Conservation (phyloP, 2,113 vertebrate genomes). For the Varanus salvator region DNA sequence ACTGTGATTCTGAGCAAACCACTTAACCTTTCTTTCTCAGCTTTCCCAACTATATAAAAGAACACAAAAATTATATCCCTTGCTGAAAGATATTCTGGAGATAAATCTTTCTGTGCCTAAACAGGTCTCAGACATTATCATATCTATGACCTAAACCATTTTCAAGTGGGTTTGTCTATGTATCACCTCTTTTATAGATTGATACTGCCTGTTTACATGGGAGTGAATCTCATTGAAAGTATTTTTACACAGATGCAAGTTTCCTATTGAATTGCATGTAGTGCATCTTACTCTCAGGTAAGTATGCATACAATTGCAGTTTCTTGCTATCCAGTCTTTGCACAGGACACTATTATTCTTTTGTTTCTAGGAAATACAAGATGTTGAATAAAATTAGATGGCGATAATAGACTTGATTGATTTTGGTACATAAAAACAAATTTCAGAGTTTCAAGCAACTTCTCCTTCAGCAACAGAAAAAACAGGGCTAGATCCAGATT, state of each 20-base stretch:
- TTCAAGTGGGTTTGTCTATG: not conserved
- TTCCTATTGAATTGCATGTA: not conserved
- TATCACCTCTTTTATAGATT: not conserved
- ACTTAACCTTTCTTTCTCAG: conserved; percentile 33
- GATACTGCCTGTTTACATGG: not conserved
- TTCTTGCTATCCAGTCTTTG: no score
- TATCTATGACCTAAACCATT: not conserved
- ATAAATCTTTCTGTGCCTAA: conserved; percentile 1
- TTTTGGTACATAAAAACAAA: not conserved
- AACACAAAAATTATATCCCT: conserved; percentile 37
- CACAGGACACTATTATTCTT: not conserved
- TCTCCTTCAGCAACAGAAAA: not conserved
- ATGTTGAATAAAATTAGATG: no score
- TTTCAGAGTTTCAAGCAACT: not conserved
- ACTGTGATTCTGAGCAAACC: conserved; percentile 28
- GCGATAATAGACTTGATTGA: no score
- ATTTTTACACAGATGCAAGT: not conserved
- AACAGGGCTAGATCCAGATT: no score
- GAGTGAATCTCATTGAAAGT: not conserved
- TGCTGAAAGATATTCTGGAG: conserved; percentile 11
- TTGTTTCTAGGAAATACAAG: not conserved
- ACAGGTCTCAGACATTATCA: not conserved
- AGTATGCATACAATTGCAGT: not conserved
- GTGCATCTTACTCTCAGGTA: not conserved
- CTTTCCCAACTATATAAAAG: conserved; percentile 26